Evolutionary conservation across 1,140 invertebrate genomes (phyloP).

Genomic region (Penaeus vannamei): DNA sequence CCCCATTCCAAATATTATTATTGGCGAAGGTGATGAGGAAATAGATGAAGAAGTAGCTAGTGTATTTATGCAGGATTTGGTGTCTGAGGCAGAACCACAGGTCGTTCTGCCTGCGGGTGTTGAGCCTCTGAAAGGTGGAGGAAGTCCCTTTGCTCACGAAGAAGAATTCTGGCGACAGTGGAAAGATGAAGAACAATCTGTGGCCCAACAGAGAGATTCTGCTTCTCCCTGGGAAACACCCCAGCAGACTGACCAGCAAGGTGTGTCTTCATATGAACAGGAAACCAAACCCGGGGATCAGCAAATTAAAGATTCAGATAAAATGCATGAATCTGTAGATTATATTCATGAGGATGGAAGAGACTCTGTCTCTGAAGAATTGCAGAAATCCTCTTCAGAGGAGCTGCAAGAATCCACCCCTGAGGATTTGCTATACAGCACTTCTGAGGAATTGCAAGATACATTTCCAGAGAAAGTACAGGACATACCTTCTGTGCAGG

Average conservation of each 20-base stretch:
- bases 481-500: no score
- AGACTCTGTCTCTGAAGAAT: background rate
- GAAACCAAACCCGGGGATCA: background rate
- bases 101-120: background rate
- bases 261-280: background rate
- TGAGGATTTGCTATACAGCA: no score
- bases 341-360: background rate
- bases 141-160: conserved; percentile 25
- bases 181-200: conserved; percentile 39
- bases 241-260: background rate
- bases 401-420: background rate
- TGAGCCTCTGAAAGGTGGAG: conserved; percentile 20
- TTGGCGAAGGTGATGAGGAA: conserved; percentile 45
- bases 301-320: background rate
- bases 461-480: no score
- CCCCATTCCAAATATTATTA: conserved; percentile 34
- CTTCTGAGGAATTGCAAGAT: no score
- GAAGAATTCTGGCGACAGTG: conserved; percentile 60
- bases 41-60: conserved; percentile 46
- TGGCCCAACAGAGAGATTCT: conserved; percentile 39
- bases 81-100: background rate
- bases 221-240: conserved; percentile 49
- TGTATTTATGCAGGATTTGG: conserved; percentile 30
- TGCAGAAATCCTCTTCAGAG: background rate
- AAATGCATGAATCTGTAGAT: background rate